Base-by-base conservation (phyloP, 30 jellyfish, hydroid and myxozoan genomes). In the Chrysaora quinquecirrha region DNA sequence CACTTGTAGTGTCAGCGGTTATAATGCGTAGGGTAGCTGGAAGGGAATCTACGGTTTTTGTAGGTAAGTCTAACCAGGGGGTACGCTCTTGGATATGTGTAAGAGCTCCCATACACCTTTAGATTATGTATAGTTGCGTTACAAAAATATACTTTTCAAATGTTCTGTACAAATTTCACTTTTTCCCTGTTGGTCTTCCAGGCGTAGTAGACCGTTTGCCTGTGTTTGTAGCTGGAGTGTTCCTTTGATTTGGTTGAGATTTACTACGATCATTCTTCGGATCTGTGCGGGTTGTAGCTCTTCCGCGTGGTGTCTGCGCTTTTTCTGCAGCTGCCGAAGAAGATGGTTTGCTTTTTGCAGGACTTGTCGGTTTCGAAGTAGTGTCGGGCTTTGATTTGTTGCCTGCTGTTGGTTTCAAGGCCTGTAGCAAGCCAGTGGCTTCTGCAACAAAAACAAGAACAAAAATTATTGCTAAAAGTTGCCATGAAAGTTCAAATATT, bases 251-350 rank as follows among this genome's bases (percentile, higher is more conserved):
- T 21, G 89, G 89, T 28, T 78, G 89, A 16, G 89, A 78, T 47
- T 78, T 78, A 81, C 81, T 63, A 24, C 89, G 89, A 22, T 78
- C 89, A 1, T 48, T 50, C 48, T 63, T 78, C 75, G 79, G 73
- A 47, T 78, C 89, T 19, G 81, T 25, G 30, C 89, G 80, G 0
- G 48, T 73, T 20, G 73, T 25, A 16, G 89, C 49, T 78, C 89
- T 67, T 0, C 89, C 89, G 20, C 89, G 89, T 14, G 89, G 35
- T 6, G 48, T 46, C 79, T 78, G 89, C 27, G 89, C 52, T 11
- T 34, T 64, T 27, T 38, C 30, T 43, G 68, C 29, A 19, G 68
- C 20, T 2, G 48, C 50, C 69, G 70, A 19, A 25, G 78, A 0
- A 28, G 80, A 18, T 78, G 49, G 56, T 24, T 78, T 63, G 56